These are phyloP conservation scores for Chrysogorgia sp. DNA, from an alignment of 92 coral and sea anemone species.

Conservation along the genomic window DNA sequence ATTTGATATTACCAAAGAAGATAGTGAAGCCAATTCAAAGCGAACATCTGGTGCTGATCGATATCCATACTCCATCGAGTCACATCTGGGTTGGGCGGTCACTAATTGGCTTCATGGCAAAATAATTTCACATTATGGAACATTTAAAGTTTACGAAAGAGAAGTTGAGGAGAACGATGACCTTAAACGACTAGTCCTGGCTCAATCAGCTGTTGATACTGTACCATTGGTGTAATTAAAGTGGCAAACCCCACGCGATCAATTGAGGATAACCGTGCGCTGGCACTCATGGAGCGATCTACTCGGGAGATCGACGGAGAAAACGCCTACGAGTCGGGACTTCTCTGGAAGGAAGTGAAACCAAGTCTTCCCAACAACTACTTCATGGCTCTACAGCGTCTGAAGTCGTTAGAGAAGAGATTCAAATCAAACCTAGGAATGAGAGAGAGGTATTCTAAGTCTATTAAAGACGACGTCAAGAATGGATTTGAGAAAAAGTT, in stretches of 20 bases:
- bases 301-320: not conserved
- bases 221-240: not conserved
- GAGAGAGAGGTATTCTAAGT: conserved; percentile 48
- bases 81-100: conserved; percentile 28
- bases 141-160: conserved; percentile 14
- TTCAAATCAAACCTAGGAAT: conserved; percentile 29
- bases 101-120: conserved; percentile 39
- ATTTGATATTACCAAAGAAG: conserved; percentile 29
- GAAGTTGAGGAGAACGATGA: conserved; percentile 6
- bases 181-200: conserved; percentile 1
- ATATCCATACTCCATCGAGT: conserved; percentile 43
- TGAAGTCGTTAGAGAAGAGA: conserved; percentile 33
- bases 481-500: conserved; percentile 48
- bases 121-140: conserved; percentile 1
- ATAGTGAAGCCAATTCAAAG: conserved; percentile 42
- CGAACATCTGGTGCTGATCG: not conserved
- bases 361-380: conserved; percentile 25
- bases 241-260: not conserved
- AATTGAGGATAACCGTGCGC: conserved; percentile 10
- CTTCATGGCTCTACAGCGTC: conserved; percentile 17
- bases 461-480: conserved; percentile 50
- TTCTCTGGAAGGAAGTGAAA: conserved; percentile 22
- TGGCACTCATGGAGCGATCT: conserved; percentile 19
- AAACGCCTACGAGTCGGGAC: conserved; percentile 23
- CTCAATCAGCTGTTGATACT: conserved; percentile 3